Conservation (phyloP, 2,113 vertebrate species). For the Colossoma macropomum region DNA sequence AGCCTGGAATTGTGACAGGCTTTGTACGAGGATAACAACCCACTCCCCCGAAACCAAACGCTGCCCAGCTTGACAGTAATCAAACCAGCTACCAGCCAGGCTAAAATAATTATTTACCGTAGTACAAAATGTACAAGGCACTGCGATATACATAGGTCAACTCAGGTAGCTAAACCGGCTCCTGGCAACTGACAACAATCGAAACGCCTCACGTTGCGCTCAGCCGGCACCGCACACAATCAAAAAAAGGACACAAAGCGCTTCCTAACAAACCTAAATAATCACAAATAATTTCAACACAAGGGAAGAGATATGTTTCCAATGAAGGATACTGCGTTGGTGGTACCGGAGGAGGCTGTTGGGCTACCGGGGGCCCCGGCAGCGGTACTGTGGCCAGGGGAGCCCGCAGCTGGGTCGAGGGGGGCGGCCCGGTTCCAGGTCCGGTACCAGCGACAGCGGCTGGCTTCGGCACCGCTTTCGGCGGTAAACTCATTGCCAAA, state of each 20-base stretch:
- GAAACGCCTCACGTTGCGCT: slow-evolving; percentile 9
- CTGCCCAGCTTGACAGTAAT: background rate
- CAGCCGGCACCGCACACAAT: background rate
- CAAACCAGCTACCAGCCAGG: background rate
- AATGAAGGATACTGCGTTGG: slow-evolving; percentile 91
- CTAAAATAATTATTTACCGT: background rate
- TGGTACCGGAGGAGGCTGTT: slow-evolving; percentile 81
- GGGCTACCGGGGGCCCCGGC: slow-evolving; percentile 76
- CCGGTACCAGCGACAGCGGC: slow-evolving; percentile 86
- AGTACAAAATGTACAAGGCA: background rate
- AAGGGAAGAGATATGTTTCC: background rate
- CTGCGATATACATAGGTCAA: background rate
- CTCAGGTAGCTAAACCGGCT: background rate
- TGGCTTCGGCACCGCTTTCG: slow-evolving; percentile 91
- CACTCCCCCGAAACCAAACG: background rate
- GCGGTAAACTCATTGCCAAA: slow-evolving; percentile 92
- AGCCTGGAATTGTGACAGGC: background rate
- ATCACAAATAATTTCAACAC: background rate
- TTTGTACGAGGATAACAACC: background rate
- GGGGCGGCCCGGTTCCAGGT: slow-evolving; percentile 84
- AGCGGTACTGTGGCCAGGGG: slow-evolving; percentile 76
- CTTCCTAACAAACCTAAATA: background rate
- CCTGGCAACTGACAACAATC: slow-evolving; percentile 26
- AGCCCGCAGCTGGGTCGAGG: slow-evolving; percentile 79
- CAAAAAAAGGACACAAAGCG: background rate